Conservation (phyloP, 1,140 invertebrate genomes). For the Drosophila repletoides region DNA sequence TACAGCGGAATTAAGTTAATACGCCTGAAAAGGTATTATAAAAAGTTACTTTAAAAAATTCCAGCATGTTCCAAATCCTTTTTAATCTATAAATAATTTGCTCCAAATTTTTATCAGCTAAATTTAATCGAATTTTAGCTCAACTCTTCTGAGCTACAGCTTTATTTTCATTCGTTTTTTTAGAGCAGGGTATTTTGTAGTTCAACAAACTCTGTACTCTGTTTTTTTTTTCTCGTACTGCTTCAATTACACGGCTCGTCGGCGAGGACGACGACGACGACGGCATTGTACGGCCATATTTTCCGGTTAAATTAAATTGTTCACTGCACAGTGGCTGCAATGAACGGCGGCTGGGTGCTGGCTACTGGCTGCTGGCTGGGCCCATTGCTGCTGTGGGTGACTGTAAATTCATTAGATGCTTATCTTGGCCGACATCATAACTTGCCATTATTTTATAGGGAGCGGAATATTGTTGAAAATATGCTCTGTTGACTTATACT, state of each 20-base stretch:
- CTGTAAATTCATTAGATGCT: slow-evolving; percentile 66
- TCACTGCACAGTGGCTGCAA: slow-evolving; percentile 67
- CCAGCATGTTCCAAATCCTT: too few species aligned
- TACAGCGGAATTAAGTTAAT: too few species aligned
- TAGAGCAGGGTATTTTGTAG: background rate
- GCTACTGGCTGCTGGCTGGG: background rate
- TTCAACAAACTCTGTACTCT: too few species aligned
- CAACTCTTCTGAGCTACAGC: too few species aligned
- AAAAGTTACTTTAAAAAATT: too few species aligned
- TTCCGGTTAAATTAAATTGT: slow-evolving; percentile 77
- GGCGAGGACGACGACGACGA: slow-evolving; percentile 35
- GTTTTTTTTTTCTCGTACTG: too few species aligned
- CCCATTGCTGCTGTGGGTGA: background rate
- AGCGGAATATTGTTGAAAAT: background rate
- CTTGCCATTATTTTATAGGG: slow-evolving; percentile 15
- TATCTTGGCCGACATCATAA: slow-evolving; percentile 16
- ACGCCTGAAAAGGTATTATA: too few species aligned
- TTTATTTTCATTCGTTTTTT: background rate
- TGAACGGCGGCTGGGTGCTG: slow-evolving; percentile 24
- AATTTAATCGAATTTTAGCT: too few species aligned
- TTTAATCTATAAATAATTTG: too few species aligned
- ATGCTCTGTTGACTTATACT: background rate
- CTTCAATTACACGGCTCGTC: slow-evolving; percentile 6
- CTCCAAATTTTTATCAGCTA: too few species aligned
- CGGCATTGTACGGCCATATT: slow-evolving; percentile 57